Conservation (phyloP, 2,797 vertebrate genomes). For the Epinephelus coioides region DNA sequence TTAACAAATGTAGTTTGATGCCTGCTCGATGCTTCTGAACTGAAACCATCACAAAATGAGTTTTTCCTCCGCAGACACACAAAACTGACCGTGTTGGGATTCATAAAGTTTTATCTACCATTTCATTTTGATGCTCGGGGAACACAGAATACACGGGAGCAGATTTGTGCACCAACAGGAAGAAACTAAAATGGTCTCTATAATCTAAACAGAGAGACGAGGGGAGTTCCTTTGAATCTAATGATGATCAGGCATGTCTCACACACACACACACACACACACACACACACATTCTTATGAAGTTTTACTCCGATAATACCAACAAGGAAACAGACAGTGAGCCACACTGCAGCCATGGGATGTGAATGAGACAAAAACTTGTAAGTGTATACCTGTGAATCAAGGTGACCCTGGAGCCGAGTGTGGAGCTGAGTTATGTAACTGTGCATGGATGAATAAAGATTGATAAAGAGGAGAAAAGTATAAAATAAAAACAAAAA, state of each 20-base stretch:
- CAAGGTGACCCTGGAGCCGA: not conserved
- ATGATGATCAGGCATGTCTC: not conserved
- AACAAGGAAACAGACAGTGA: not conserved
- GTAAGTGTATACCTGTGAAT: not conserved
- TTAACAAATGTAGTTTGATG: slow-evolving; percentile 23
- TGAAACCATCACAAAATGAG: slow-evolving; percentile 21
- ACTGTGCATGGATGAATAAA: not conserved
- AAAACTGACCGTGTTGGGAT: slow-evolving; percentile 1
- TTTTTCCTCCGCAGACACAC: slow-evolving; percentile 10
- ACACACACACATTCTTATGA: not conserved
- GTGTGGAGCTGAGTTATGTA: slow-evolving; percentile 8
- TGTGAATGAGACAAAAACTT: slow-evolving; percentile 4
- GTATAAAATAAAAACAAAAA: not conserved
- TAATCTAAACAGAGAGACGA: not conserved
- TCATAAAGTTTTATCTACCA: slow-evolving; percentile 22
- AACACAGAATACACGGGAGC: not conserved
- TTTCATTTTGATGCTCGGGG: not conserved
- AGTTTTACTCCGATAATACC: not conserved
- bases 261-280: not conserved
- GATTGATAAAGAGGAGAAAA: not conserved
- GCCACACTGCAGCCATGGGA: too few species aligned
- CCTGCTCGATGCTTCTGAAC: not conserved
- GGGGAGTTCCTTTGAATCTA: not conserved
- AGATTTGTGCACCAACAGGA: not conserved
- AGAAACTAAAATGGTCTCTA: not conserved